Conservation (phyloP, 2,113 vertebrate species). For the Mirza zaza region DNA sequence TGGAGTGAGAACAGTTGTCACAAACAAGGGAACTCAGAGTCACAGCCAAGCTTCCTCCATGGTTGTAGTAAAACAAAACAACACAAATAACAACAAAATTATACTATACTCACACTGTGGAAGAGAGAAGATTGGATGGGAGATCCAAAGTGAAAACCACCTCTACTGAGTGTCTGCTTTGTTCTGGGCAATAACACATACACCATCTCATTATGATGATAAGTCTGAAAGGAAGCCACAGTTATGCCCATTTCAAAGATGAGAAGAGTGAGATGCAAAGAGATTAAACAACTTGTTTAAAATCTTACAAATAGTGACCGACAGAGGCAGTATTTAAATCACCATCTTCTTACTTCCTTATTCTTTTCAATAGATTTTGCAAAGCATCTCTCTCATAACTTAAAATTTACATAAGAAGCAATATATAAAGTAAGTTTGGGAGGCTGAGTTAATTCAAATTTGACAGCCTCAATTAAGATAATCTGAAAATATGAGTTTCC, state of each 20-base stretch:
- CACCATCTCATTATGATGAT: fast-evolving
- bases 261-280: neutral
- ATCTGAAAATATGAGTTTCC: neutral
- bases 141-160: neutral
- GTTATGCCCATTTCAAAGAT: neutral
- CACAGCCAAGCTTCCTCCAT: neutral
- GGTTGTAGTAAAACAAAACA: neutral
- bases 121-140: neutral
- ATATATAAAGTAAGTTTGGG: neutral
- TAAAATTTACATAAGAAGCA: neutral
- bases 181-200: neutral
- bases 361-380: neutral
- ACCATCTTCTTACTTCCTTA: neutral
- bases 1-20: neutral
- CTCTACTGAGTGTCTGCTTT: neutral
- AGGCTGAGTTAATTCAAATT: neutral
- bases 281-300: neutral
- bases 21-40: neutral
- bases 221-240: neutral
- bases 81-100: neutral
- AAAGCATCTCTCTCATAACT: neutral
- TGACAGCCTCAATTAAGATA: neutral
- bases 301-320: neutral
- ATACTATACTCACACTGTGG: neutral
- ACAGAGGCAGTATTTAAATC: neutral